These are phyloP conservation scores for Psammodynastes pulverulentus DNA, from an alignment of 2,113 vertebrate species.

Conservation along the genomic window DNA sequence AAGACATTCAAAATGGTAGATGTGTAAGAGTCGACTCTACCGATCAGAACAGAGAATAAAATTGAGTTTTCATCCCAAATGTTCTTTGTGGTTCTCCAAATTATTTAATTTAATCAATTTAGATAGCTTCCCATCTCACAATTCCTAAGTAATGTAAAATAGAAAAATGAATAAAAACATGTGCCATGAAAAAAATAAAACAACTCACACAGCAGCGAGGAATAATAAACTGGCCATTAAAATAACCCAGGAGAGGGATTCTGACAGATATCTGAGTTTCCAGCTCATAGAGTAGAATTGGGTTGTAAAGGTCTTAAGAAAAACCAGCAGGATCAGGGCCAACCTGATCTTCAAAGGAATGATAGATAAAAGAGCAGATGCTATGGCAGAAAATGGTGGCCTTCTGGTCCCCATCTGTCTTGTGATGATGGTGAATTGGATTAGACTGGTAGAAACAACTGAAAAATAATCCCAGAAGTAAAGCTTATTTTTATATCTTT, in stretches of 20 bases:
- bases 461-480: background rate
- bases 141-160: background rate
- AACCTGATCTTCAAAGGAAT: background rate
- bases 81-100: background rate
- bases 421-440: background rate
- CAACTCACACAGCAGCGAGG: background rate
- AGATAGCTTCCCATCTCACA: background rate
- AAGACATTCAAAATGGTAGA: background rate
- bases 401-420: background rate
- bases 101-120: background rate
- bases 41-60: background rate
- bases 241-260: background rate
- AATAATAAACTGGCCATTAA: background rate
- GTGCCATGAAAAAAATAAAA: background rate
- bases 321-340: background rate
- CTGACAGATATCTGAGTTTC: background rate
- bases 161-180: background rate
- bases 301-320: background rate
- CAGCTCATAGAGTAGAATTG: background rate
- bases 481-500: background rate
- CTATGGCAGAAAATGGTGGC: background rate
- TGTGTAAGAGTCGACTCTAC: background rate
- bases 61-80: background rate
- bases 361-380: background rate
- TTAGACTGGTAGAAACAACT: background rate